phyloP scores from a whole-genome alignment of 2,113 vertebrate genomes.

The Sprattus sprattus region DNA sequence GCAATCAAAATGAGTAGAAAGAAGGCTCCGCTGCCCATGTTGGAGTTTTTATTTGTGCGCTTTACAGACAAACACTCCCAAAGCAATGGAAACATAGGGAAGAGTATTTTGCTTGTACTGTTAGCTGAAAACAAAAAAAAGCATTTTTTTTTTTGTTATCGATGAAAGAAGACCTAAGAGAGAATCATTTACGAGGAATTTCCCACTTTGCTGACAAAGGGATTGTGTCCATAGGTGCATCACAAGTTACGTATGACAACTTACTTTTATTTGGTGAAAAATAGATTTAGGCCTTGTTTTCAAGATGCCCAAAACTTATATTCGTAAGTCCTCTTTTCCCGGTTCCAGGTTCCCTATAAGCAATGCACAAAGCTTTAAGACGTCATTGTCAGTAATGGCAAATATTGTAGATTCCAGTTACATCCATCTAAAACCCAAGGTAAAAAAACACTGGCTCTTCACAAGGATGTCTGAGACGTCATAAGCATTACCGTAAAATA shows the following conservation, averaged over 20 bases:
- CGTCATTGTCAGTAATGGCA: neutral
- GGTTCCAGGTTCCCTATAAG: too few relatives aligned
- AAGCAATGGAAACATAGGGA: neutral
- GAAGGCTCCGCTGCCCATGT: neutral
- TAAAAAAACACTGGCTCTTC: too few relatives aligned
- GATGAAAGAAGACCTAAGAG: neutral
- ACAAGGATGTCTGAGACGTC: too few relatives aligned
- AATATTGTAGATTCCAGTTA: too few relatives aligned
- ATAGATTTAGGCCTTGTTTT: neutral
- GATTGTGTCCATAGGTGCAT: neutral
- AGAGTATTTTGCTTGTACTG: too few relatives aligned
- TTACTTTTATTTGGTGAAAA: neutral
- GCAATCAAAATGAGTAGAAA: neutral
- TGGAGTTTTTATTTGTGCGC: neutral
- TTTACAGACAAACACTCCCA: too few relatives aligned
- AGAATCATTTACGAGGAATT: conserved; percentile 20
- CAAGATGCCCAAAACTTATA: neutral
- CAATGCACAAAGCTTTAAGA: too few relatives aligned
- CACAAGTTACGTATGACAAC: too few relatives aligned
- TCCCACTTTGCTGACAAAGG: conserved; percentile 18
- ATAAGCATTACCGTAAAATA: too few relatives aligned
- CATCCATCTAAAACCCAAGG: too few relatives aligned
- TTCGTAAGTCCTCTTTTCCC: neutral
- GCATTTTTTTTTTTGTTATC: neutral
- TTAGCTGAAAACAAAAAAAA: neutral